Evolutionary conservation across 2,888 invertebrate genomes (phyloP), one percentile per base, ranked within the genome.

Genomic region (Chorisops tibialis): DNA sequence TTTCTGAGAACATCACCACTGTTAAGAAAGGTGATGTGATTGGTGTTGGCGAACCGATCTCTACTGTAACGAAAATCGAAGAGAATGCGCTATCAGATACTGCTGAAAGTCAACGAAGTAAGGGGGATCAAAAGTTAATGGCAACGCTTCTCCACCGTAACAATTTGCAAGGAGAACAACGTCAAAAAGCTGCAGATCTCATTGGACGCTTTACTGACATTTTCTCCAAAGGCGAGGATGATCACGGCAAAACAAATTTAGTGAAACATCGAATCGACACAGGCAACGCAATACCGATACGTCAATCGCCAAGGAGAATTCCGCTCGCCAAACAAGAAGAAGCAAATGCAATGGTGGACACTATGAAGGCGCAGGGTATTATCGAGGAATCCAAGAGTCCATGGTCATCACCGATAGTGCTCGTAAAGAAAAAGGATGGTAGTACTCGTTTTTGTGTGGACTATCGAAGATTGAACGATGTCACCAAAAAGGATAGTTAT

Each of bases 371-470:
- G 16, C 50, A 50, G 11, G 35, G 30, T 3, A n/a, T 49, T 4
- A 49, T 49, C n/a, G 49, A 49, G 16, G 24, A 22, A 1, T 49
- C 49, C 1, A 18, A 16, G 1, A 30, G 35, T 4, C 16, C n/a
- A n/a, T n/a, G n/a, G n/a, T n/a, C n/a, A n/a, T n/a, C n/a, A n/a
- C n/a, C n/a, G n/a, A n/a, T n/a, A n/a, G n/a, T 11, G 4, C 12
- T 22, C 1, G 7, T 11, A 4, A 9, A 49, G 12, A 38, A 51
- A 38, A 35, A 37, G 37, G 37, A 50, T 30, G 50, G 50, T 2
- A 50, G 30, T 18, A n/a, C 37, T 3, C 2, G 51, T 7, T 51
- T 51, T n/a, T 51, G 51, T 18, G 51, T 51, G 3, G 51, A 38
- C 35, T 52, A 52, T 2, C 4, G 39, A 14, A 9, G 22, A 18